Evolutionary conservation across 2,888 invertebrate genomes (phyloP).

Genomic region (Panopea generosa): DNA sequence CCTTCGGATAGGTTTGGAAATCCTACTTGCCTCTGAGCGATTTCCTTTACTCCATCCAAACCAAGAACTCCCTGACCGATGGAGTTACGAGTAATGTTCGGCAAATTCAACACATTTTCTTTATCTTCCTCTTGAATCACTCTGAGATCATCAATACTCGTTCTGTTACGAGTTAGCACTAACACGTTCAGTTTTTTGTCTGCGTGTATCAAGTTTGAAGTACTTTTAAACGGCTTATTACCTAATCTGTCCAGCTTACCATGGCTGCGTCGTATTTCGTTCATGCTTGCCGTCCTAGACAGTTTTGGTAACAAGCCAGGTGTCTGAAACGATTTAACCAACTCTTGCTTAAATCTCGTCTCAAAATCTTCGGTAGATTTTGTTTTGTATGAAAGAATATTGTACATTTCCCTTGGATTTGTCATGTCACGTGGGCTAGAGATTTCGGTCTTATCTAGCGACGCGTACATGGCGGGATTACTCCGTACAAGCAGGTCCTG

Average conservation of each 20-base stretch:
- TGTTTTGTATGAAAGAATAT: constrained; percentile 53
- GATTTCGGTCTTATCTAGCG: background rate
- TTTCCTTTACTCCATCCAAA: background rate
- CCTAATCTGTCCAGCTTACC: constrained; percentile 19
- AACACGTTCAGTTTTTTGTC: constrained; percentile 36
- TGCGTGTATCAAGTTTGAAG: constrained; percentile 16
- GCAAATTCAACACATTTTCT: constrained; percentile 44
- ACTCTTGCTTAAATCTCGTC: constrained; percentile 54
- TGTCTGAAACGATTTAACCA: constrained; percentile 41
- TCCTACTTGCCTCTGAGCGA: background rate
- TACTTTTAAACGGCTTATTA: constrained; percentile 25
- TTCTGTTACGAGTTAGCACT: constrained; percentile 36
- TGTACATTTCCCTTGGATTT: constrained; percentile 67
- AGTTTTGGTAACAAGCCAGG: constrained; percentile 58
- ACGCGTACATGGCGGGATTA: constrained; percentile 55
- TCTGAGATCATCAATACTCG: constrained; percentile 43
- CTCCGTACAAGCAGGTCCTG: constrained; percentile 61
- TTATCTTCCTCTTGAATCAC: constrained; percentile 16
- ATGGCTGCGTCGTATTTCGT: constrained; percentile 43
- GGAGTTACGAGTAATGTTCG: constrained; percentile 28
- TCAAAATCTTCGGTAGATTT: constrained; percentile 60
- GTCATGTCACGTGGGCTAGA: constrained; percentile 49
- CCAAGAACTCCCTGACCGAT: constrained; percentile 1
- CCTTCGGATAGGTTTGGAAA: constrained; percentile 7
- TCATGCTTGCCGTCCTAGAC: constrained; percentile 50